These are phyloP conservation scores for Pomacea maculata DNA, from an alignment of 1,140 invertebrate genomes.

Conservation along the genomic window DNA sequence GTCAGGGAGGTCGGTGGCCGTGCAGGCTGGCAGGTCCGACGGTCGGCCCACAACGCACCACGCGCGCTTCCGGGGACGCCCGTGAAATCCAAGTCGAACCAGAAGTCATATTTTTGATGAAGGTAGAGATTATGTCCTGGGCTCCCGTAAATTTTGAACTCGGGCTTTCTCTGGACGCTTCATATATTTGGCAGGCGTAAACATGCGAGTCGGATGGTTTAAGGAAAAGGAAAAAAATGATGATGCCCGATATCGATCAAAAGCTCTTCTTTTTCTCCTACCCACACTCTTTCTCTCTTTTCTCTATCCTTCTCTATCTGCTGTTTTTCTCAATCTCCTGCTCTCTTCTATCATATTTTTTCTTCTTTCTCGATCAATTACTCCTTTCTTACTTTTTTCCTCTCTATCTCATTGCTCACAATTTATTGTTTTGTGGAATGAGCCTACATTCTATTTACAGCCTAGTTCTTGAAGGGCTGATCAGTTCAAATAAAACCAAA, in stretches of 20 bases:
- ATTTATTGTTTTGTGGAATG: not conserved
- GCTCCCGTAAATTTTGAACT: no score
- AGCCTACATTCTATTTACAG: not conserved
- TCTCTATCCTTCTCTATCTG: not conserved
- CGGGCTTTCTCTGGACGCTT: no score
- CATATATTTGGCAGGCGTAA: no score
- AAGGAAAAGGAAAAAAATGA: not conserved
- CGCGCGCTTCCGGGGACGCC: no score
- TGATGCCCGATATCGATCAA: not conserved
- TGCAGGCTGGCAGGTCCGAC: no score
- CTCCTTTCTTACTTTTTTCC: not conserved
- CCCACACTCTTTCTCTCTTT: not conserved
- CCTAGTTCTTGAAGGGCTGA: not conserved
- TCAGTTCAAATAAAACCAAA: not conserved
- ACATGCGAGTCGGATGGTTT: no score
- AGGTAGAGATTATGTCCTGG: no score
- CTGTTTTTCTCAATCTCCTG: not conserved
- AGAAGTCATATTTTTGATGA: no score
- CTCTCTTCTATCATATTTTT: not conserved
- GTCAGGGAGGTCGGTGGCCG: no score
- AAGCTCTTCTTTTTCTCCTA: not conserved
- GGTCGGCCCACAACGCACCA: no score
- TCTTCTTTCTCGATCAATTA: not conserved
- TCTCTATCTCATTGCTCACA: no score
- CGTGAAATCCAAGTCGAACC: no score